A percentile compares a stretch with the other conserved stretches of the same genome.
Conservation (phyloP, 2,888 invertebrate species). For the Sphaeridia pumilis region DNA sequence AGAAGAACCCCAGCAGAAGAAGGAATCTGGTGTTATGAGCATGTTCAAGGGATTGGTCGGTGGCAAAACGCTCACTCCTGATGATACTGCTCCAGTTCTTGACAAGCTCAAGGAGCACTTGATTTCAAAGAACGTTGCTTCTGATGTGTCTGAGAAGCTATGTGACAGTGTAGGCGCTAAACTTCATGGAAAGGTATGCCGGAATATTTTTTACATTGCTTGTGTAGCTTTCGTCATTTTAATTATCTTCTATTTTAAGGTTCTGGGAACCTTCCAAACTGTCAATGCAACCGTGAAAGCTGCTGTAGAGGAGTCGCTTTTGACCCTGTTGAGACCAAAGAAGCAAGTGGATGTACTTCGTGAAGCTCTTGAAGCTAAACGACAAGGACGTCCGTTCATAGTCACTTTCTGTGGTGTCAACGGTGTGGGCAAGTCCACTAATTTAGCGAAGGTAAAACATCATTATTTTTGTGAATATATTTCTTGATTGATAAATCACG, state of each 20-base stretch:
- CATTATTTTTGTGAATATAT: background rate
- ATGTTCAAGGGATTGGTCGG: slow-evolving; percentile 59
- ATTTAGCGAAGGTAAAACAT: slow-evolving; percentile 76
- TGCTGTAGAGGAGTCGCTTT: slow-evolving; percentile 79
- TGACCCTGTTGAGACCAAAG: slow-evolving; percentile 87
- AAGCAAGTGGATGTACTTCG: slow-evolving; percentile 90
- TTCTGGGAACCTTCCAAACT: slow-evolving; percentile 87
- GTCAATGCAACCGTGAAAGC: slow-evolving; percentile 76
- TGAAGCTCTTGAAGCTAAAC: slow-evolving; percentile 82
- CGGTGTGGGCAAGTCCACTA: slow-evolving; percentile 98
- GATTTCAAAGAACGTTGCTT: slow-evolving; percentile 92
- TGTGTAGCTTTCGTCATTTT: background rate
- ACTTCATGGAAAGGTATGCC: slow-evolving; percentile 64
- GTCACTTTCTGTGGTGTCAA: slow-evolving; percentile 98
- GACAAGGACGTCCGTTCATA: slow-evolving; percentile 72
- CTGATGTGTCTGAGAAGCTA: slow-evolving; percentile 85
- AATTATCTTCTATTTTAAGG: slow-evolving; percentile 42
- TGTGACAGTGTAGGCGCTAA: slow-evolving; percentile 85
- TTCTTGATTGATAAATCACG: background rate
- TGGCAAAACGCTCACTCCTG: slow-evolving; percentile 67
- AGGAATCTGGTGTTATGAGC: slow-evolving; percentile 40
- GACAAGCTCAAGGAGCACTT: slow-evolving; percentile 92
- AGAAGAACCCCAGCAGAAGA: slow-evolving; percentile 50
- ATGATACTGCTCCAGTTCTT: slow-evolving; percentile 71
- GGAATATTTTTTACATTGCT: background rate